phyloP scores from a whole-genome alignment of 2,113 vertebrate species.

The Lucifuga dentata region DNA sequence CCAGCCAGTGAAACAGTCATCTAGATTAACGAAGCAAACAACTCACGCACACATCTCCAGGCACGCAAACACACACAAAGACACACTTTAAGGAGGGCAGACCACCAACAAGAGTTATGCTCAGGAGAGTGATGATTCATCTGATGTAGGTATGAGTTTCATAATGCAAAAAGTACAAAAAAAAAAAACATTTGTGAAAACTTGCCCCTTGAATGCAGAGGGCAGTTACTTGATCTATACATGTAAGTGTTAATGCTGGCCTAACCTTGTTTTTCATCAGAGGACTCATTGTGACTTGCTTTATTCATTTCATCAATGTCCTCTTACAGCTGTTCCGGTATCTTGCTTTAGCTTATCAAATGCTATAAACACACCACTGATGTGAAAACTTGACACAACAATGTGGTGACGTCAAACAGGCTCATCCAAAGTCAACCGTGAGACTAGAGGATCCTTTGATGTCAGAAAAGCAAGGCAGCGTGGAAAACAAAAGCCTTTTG shows the following conservation, averaged over 20 bases:
- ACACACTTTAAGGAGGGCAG: slow-evolving; percentile 25
- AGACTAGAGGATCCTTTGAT: slow-evolving; percentile 73
- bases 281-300: slow-evolving; percentile 33
- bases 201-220: slow-evolving; percentile 27
- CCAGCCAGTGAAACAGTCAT: slow-evolving; percentile 69
- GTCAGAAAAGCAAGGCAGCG: slow-evolving; percentile 65
- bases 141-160: slow-evolving; percentile 30
- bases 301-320: slow-evolving; percentile 55
- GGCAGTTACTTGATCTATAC: slow-evolving; percentile 38
- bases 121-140: slow-evolving; percentile 25
- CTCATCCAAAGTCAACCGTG: slow-evolving; percentile 74
- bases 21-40: slow-evolving; percentile 77
- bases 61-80: slow-evolving; percentile 11
- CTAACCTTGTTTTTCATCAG: slow-evolving; percentile 40
- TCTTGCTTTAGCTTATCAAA: slow-evolving; percentile 72
- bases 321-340: slow-evolving; percentile 55
- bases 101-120: slow-evolving; percentile 12
- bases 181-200: slow-evolving; percentile 4
- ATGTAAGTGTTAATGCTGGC: slow-evolving; percentile 39
- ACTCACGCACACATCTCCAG: neutral
- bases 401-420: slow-evolving; percentile 74
- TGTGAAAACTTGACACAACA: slow-evolving; percentile 76
- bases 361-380: slow-evolving; percentile 69
- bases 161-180: neutral
- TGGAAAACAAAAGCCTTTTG: slow-evolving; percentile 63